These are phyloP conservation scores for Microplitis demolitor DNA, from an alignment of 1,140 invertebrate genomes.

Conservation along the genomic window DNA sequence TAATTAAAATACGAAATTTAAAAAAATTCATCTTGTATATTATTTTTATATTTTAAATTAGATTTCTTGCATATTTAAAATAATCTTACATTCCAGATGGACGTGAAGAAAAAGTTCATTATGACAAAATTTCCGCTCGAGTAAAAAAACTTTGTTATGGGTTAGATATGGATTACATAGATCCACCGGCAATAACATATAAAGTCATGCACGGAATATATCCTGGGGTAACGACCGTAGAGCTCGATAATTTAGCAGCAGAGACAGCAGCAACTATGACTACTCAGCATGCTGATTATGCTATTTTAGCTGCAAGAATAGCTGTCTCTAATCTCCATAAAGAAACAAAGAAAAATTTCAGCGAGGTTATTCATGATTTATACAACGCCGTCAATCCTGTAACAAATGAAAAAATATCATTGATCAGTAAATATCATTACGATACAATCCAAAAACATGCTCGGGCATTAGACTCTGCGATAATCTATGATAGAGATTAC, in stretches of 20 bases:
- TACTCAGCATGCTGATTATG: conserved; percentile 96
- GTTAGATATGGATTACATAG: conserved; percentile 93
- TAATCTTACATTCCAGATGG: conserved; percentile 71
- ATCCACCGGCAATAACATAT: conserved; percentile 84
- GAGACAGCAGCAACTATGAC: conserved; percentile 60
- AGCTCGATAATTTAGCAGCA: conserved; percentile 85
- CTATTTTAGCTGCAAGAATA: conserved; percentile 91
- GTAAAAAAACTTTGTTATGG: conserved; percentile 96
- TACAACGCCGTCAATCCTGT: conserved; percentile 77
- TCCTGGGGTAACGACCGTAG: conserved; percentile 93
- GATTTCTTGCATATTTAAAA: neutral
- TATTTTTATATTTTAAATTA: neutral
- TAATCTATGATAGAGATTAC: conserved; percentile 97
- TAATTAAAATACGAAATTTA: too few relatives aligned
- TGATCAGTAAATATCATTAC: conserved; percentile 86
- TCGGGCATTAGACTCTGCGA: conserved; percentile 90
- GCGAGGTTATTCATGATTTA: conserved; percentile 89
- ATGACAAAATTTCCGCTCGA: conserved; percentile 97
- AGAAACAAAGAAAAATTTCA: conserved; percentile 72
- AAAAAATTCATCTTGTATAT: too few relatives aligned
- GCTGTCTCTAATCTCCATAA: conserved; percentile 98
- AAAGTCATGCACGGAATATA: conserved; percentile 94
- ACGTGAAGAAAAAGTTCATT: conserved; percentile 89
- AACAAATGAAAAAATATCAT: conserved; percentile 73
- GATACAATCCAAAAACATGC: conserved; percentile 87